These are phyloP conservation scores for Typhlomys cinereus DNA, from an alignment of 2,113 vertebrate genomes.

Conservation along the genomic window DNA sequence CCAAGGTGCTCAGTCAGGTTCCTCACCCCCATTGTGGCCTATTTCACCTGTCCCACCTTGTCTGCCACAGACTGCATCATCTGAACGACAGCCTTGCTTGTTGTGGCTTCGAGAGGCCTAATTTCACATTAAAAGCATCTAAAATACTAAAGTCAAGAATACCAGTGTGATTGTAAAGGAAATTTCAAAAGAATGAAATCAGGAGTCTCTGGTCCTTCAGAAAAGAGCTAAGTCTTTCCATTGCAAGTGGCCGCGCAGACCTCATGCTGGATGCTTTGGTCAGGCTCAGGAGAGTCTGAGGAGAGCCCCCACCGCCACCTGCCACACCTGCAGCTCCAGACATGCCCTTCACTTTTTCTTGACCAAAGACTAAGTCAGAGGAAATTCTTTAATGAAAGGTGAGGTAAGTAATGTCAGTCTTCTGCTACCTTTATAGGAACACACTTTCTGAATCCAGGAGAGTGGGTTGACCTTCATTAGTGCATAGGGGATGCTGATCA, in stretches of 20 bases:
- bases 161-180: background rate
- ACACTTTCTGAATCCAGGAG: slow-evolving; percentile 98
- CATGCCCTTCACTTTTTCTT: background rate
- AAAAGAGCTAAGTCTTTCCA: background rate
- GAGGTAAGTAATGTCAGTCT: background rate
- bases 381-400: background rate
- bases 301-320: background rate
- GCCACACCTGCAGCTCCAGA: too few relatives aligned
- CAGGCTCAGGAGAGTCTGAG: background rate
- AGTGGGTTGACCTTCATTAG: slow-evolving; percentile 99
- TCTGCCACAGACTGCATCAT: background rate
- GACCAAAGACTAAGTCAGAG: background rate
- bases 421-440: slow-evolving; percentile 92
- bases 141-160: background rate
- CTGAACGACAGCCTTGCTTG: background rate
- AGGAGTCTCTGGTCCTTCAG: background rate
- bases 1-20: background rate
- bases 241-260: background rate
- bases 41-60: background rate
- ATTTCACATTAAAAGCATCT: background rate
- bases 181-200: background rate
- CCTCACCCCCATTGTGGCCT: background rate
- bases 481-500: slow-evolving; percentile 96
- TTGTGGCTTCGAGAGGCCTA: background rate
- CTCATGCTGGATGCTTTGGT: too few relatives aligned